Conservation (phyloP, 92 coral and sea anemone genomes). For the Desmophyllum pertusum region DNA sequence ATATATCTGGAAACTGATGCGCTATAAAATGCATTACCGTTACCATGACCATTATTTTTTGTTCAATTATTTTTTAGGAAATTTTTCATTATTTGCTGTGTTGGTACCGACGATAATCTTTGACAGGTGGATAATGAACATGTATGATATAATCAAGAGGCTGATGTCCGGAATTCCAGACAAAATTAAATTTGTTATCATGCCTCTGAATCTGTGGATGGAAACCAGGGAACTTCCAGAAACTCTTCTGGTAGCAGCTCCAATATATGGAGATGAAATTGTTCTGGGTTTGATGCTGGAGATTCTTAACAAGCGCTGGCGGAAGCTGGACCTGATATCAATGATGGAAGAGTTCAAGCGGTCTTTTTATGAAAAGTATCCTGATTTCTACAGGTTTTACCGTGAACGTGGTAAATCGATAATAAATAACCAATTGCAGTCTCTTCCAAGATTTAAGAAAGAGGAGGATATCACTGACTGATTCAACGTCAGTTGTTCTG, state of each 20-base stretch:
- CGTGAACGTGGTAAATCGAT: no score
- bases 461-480: not conserved
- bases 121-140: no score
- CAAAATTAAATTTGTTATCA: not conserved
- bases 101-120: no score
- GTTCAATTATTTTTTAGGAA: not conserved
- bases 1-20: no score
- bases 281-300: not conserved
- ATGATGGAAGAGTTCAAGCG: not conserved
- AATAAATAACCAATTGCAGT: not conserved
- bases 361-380: not conserved
- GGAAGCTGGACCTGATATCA: constrained; percentile 19
- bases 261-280: fast-evolving
- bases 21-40: no score
- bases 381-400: not conserved
- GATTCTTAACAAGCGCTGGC: constrained; percentile 22
- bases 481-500: not conserved
- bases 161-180: not conserved
- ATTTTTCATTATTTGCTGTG: not conserved
- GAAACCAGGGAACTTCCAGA: not conserved
- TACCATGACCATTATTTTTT: no score
- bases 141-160: not conserved
- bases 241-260: not conserved
- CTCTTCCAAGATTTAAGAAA: constrained; percentile 2
- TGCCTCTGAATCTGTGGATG: not conserved